phyloP scores from a whole-genome alignment of 2,888 invertebrate genomes.

The Drosophila anomalata region DNA sequence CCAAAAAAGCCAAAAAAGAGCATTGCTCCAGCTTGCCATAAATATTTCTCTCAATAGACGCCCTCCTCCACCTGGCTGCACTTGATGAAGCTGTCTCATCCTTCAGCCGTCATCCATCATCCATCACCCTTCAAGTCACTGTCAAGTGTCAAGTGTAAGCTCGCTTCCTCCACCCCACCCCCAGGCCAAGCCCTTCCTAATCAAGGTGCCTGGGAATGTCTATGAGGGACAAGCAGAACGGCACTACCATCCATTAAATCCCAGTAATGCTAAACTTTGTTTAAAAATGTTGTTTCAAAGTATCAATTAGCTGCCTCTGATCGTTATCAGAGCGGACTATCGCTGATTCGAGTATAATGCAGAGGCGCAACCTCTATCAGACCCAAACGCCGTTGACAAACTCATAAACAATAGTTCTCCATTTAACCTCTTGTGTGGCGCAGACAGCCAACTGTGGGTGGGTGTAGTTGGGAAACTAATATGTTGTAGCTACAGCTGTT shows the following conservation, averaged over 20 bases:
- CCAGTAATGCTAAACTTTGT: no score
- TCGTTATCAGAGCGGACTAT: not conserved
- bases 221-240: no score
- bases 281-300: not conserved
- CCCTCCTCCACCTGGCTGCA: constrained; percentile 44
- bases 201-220: constrained; percentile 2
- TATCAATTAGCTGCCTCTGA: not conserved
- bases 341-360: not conserved
- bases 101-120: constrained; percentile 39
- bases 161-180: constrained; percentile 2
- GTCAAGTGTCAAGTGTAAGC: constrained; percentile 28
- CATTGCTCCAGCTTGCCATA: constrained; percentile 4
- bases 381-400: constrained; percentile 56
- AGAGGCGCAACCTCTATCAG: constrained; percentile 44
- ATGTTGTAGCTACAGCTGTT: constrained; percentile 72
- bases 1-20: no score
- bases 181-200: not conserved
- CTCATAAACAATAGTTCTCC: constrained; percentile 73
- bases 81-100: constrained; percentile 53
- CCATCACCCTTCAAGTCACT: constrained; percentile 32
- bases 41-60: constrained; percentile 20
- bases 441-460: constrained; percentile 24
- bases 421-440: constrained; percentile 38
- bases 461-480: constrained; percentile 70
- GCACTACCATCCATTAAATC: no score